Percentiles rank a stretch among this genome's conserved stretches.
Conservation (phyloP, 1,140 invertebrate genomes). For the Acromyrmex echinatior region DNA sequence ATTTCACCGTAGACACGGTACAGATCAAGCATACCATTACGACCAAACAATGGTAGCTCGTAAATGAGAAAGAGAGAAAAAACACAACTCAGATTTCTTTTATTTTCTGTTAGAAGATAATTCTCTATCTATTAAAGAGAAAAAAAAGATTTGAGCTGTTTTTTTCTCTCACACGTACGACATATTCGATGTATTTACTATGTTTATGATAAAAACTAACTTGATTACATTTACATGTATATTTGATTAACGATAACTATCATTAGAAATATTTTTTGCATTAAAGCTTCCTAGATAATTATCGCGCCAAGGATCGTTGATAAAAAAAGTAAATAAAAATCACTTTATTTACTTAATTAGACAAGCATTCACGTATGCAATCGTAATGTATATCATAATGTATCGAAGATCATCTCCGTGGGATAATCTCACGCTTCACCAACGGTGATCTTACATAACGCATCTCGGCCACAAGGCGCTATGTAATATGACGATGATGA, state of each 20-base stretch:
- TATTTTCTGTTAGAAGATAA: too few species aligned
- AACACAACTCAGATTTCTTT: too few species aligned
- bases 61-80: too few species aligned
- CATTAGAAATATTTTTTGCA: constrained; percentile 1
- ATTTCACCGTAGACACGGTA: neutral
- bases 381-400: constrained; percentile 49
- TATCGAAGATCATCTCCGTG: constrained; percentile 66
- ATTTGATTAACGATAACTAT: neutral
- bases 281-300: constrained; percentile 11
- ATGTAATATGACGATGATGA: constrained; percentile 71
- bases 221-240: neutral
- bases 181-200: too few species aligned
- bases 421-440: constrained; percentile 82
- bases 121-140: too few species aligned
- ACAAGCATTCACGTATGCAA: constrained; percentile 29
- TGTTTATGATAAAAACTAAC: too few species aligned
- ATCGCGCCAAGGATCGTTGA: neutral
- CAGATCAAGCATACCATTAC: too few species aligned
- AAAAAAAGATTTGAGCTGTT: too few species aligned
- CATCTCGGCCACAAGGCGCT: constrained; percentile 17
- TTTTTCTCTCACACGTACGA: too few species aligned
- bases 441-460: constrained; percentile 80
- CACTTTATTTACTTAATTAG: constrained; percentile 5
- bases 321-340: constrained; percentile 10
- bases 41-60: too few species aligned